phyloP scores from a whole-genome alignment of 23 tunicate genomes.

The Ciona savignyi region DNA sequence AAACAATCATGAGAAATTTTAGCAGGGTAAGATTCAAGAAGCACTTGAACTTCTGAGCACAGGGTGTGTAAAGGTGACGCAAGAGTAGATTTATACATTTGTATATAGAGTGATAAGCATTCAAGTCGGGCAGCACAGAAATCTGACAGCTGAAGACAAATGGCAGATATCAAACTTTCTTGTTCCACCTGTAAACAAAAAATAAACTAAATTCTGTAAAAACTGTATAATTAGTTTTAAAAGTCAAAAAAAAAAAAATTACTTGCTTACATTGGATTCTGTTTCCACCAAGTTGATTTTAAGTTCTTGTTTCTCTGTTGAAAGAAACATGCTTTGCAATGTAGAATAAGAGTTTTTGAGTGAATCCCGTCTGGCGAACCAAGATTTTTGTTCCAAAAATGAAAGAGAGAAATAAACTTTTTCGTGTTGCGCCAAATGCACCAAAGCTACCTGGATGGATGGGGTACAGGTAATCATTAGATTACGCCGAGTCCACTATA shows the following conservation, averaged over 20 bases:
- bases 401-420: slow-evolving; percentile 47
- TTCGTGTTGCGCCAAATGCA: slow-evolving; percentile 42
- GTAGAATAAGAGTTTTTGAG: slow-evolving; percentile 40
- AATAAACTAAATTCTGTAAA: too few relatives aligned
- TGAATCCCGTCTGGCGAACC: slow-evolving; percentile 67
- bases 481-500: too few relatives aligned
- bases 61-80: not conserved
- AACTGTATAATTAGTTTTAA: too few relatives aligned
- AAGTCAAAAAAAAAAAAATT: too few relatives aligned
- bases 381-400: slow-evolving; percentile 58
- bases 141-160: slow-evolving; percentile 31
- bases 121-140: slow-evolving; percentile 45
- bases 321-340: slow-evolving; percentile 22
- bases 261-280: too few relatives aligned
- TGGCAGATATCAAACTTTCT: not conserved
- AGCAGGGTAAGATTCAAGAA: not conserved
- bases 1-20: not conserved
- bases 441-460: slow-evolving; percentile 27
- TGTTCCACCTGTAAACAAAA: not conserved
- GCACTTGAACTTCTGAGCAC: not conserved
- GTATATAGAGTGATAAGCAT: slow-evolving; percentile 35
- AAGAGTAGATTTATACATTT: slow-evolving; percentile 13
- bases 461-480: too few relatives aligned
- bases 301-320: slow-evolving; percentile 18
- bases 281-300: too few relatives aligned